Conservation (phyloP, 2,797 vertebrate species). For the Sciaenops ocellatus region DNA sequence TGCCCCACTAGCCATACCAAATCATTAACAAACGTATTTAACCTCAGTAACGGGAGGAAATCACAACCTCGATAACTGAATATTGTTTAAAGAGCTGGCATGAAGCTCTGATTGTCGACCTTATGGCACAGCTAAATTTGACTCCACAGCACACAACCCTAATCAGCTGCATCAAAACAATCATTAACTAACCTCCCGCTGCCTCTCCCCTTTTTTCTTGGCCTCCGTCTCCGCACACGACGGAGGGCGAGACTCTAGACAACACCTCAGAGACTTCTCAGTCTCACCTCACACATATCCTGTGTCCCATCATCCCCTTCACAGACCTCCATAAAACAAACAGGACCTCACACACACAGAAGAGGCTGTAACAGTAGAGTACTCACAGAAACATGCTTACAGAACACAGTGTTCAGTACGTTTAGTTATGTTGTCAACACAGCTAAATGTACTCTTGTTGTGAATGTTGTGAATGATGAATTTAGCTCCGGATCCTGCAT, state of each 20-base stretch:
- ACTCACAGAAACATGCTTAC: slow-evolving; percentile 11
- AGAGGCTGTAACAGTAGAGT: slow-evolving; percentile 14
- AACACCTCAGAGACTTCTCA: slow-evolving; percentile 42
- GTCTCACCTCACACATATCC: slow-evolving; percentile 42
- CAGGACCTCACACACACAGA: slow-evolving; percentile 49
- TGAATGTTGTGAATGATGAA: slow-evolving; percentile 1
- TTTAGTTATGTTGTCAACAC: slow-evolving; percentile 23
- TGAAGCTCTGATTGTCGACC: slow-evolving; percentile 63
- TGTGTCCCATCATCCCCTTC: slow-evolving; percentile 34
- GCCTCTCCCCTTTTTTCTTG: slow-evolving; percentile 26
- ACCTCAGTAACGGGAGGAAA: slow-evolving; percentile 6
- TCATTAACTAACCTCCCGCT: slow-evolving; percentile 81
- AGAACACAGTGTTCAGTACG: slow-evolving; percentile 24
- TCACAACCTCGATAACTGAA: slow-evolving; percentile 36
- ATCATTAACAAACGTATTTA: slow-evolving; percentile 4
- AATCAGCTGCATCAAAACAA: slow-evolving; percentile 85
- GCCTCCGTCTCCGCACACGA: slow-evolving; percentile 44
- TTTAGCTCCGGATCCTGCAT: neutral
- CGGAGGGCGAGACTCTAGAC: slow-evolving; percentile 36
- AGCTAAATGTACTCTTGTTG: no score
- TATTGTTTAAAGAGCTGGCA: slow-evolving; percentile 64
- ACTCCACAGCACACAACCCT: slow-evolving; percentile 73
- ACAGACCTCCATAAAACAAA: slow-evolving; percentile 50
- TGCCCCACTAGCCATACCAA: neutral
- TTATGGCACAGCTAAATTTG: slow-evolving; percentile 69